Evolutionary conservation across 2,113 vertebrate genomes (phyloP).

Genomic region (Delphinus delphis): DNA sequence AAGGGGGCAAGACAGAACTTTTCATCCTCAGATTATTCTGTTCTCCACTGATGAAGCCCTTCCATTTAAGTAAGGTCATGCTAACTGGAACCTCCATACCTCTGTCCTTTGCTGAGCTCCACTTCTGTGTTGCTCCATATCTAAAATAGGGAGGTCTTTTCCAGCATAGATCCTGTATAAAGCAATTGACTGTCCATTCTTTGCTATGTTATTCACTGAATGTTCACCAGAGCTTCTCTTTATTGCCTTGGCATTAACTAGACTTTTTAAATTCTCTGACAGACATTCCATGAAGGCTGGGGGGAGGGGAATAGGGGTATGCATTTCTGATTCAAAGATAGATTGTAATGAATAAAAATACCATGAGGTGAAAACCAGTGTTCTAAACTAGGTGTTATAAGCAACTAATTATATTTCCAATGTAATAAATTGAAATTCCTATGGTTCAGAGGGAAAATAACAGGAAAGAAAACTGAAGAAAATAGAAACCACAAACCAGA

Average conservation of each 20-base stretch:
- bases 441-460: not conserved
- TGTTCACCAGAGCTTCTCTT: not conserved
- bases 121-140: not conserved
- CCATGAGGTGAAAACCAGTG: not conserved
- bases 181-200: not conserved
- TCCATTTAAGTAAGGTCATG: not conserved
- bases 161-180: not conserved
- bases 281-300: not conserved
- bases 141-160: not conserved
- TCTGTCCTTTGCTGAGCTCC: not conserved
- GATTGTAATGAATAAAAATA: not conserved
- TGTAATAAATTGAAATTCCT: not conserved
- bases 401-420: not conserved
- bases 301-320: fast-evolving
- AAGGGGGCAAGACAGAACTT: not conserved
- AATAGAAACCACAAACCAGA: not conserved
- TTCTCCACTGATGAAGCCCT: not conserved
- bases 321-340: not conserved
- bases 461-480: not conserved
- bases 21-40: not conserved
- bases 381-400: not conserved
- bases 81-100: not conserved
- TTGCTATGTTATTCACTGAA: not conserved
- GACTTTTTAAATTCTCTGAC: not conserved
- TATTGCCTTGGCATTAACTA: not conserved